Evolutionary conservation across 2,113 vertebrate genomes (phyloP), one percentile per base, ranked within the genome.

Genomic region (Labrus mixtus): DNA sequence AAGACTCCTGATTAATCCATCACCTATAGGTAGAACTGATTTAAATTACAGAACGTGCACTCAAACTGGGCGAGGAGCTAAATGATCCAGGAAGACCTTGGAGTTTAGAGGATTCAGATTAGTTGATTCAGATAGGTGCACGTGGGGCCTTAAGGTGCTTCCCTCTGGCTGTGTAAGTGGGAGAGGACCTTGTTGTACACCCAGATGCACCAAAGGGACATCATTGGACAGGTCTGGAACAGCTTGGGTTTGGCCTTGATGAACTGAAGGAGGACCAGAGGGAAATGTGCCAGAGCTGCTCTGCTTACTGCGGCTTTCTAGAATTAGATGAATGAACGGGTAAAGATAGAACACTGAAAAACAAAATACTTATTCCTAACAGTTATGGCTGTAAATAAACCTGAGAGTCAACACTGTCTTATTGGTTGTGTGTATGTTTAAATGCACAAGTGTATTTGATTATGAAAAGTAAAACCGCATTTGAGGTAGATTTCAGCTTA

Each of bases 81-180:
- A 57, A 50, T 39, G 61, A 65, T 25, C 25, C 25, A 57, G 13
- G 39, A 48, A n/a, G 41, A 48, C n/a, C 29, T 25, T 19, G 0
- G 29, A 81, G 63, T 62, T 62, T n/a, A 57, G 50, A 63, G 66
- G 59, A 70, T 66, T 81, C 48, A 68, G 39, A 59, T 55, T 54
- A 39, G 82, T 71, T 1, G 1, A 16, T 45, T 50, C 17, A 78
- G 53, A 46, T 55, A 65, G 36, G 20, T 45, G 65, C 15, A 23
- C n/a, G 19, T n/a, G 48, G 50, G 3, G 13, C 39, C 22, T 79
- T 46, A 25, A 61, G 66, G 54, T 61, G 60, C 55, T 29, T 64
- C 43, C 25, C 48, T 72, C 56, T 55, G 41, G 65, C 45, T 63
- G 46, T 81, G 72, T 81, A 64, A 73, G 4, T 60, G 39, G 43